Base-by-base conservation (phyloP, 2,113 vertebrate genomes). In the Mus pahari region DNA sequence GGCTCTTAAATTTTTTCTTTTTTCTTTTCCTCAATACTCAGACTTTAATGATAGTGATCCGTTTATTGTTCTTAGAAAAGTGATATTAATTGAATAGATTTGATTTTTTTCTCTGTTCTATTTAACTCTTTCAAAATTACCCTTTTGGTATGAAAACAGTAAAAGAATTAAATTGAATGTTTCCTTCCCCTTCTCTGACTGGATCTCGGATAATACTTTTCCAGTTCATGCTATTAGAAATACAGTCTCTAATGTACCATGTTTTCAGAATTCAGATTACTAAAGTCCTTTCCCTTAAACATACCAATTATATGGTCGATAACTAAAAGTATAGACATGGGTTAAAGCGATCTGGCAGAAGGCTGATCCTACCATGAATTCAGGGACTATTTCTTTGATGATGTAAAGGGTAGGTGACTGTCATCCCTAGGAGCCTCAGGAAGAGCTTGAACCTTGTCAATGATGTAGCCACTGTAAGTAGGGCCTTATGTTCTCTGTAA, bases 31-130 rank as follows among this genome's bases (percentile, higher is more conserved):
- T 45, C 55, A 28, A 12, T 95, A 84, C 22, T 95, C 55, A 89
- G 82, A 88, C 19, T 91, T 89, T 78, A 74, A 24, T 83, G 17
- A 70, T 45, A 4, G 45, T 83, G 78, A 64, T 82, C 11, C 50
- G 45, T 79, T 91, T 95, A n/a, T 42, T 83, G 20, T 77, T 66
- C 62, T 64, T 90, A 39, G 26, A 62, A 58, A 92, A 92, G 33
- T 87, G 75, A 74, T 94, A 45, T 42, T 82, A 92, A 90, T 39
- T 89, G 39, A 92, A 92, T 68, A 91, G 45, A 60, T 77, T 95
- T 94, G 53, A 45, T 64, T 90, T 92, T 86, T 95, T 78, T 81
- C 6, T 31, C 20, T 86, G 42, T 64, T 91, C 39, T 39, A 31
- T 62, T 64, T 79, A 75, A 89, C n/a, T 95, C 45, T 92, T 50